Percentiles rank a stretch among this genome's conserved stretches.
Evolutionary conservation across 1,140 invertebrate genomes (phyloP).

Genomic region (Triops cancriformis): DNA sequence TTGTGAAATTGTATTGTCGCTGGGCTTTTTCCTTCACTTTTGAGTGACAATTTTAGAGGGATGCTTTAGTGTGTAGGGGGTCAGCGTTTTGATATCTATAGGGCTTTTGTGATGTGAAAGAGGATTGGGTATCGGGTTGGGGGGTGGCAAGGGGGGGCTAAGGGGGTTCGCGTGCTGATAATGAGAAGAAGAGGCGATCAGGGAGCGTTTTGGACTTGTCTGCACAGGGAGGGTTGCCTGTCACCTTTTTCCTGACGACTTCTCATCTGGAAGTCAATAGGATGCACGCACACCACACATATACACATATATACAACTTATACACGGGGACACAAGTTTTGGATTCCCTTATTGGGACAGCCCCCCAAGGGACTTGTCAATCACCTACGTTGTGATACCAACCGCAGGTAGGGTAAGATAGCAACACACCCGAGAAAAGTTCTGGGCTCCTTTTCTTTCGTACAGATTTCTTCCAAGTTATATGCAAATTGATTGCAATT

Average conservation of each 20-base stretch:
- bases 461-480: too few relatives aligned
- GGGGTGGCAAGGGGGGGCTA: not conserved
- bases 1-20: not conserved
- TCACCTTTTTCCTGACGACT: conserved; percentile 8
- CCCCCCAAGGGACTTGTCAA: too few relatives aligned
- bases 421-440: too few relatives aligned
- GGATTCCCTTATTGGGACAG: not conserved
- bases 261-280: conserved; percentile 4
- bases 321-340: not conserved
- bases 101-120: not conserved
- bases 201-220: conserved; percentile 1
- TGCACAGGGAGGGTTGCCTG: conserved; percentile 2
- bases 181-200: not conserved
- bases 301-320: too few relatives aligned
- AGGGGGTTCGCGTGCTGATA: not conserved
- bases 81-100: not conserved
- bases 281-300: not conserved
- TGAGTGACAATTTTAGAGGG: too few relatives aligned
- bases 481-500: too few relatives aligned
- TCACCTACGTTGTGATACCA: too few relatives aligned
- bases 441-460: too few relatives aligned
- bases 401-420: too few relatives aligned
- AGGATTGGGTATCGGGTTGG: not conserved
- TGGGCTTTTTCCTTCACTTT: too few relatives aligned
- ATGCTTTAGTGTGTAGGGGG: too few relatives aligned